phyloP scores from a whole-genome alignment of 2,888 invertebrate genomes.

The Zelleria hepariella region DNA sequence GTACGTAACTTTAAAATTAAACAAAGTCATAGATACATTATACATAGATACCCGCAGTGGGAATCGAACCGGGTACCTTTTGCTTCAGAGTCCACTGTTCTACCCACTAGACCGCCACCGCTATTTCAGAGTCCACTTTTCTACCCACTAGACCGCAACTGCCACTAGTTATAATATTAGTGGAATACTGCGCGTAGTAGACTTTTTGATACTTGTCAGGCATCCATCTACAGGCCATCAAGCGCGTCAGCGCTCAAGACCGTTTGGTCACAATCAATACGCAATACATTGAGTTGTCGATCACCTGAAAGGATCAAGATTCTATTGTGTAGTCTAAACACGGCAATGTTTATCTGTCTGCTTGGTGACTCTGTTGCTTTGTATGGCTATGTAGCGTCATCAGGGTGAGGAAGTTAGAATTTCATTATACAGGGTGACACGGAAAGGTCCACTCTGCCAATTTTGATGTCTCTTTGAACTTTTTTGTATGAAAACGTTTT shows the following conservation, averaged over 20 bases:
- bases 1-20: too few species aligned
- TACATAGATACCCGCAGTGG: too few species aligned
- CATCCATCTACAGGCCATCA: background rate
- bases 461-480: too few species aligned
- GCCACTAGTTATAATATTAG: background rate
- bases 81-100: too few species aligned
- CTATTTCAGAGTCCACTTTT: too few species aligned
- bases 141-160: too few species aligned
- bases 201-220: background rate
- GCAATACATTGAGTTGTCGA: conserved; percentile 20
- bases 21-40: too few species aligned
- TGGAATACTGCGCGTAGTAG: background rate
- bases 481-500: too few species aligned
- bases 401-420: background rate
- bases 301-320: conserved; percentile 18
- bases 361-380: background rate
- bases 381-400: background rate
- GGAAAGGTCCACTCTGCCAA: too few species aligned
- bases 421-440: background rate
- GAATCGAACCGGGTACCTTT: too few species aligned
- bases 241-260: background rate
- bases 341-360: background rate
- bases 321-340: conserved; percentile 10
- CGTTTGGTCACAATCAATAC: conserved; percentile 1
- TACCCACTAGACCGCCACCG: too few species aligned